Evolutionary conservation across 64 coral and sea anemone genomes (phyloP), one percentile per base, ranked within the genome.

Genomic region (Montipora cactus): DNA sequence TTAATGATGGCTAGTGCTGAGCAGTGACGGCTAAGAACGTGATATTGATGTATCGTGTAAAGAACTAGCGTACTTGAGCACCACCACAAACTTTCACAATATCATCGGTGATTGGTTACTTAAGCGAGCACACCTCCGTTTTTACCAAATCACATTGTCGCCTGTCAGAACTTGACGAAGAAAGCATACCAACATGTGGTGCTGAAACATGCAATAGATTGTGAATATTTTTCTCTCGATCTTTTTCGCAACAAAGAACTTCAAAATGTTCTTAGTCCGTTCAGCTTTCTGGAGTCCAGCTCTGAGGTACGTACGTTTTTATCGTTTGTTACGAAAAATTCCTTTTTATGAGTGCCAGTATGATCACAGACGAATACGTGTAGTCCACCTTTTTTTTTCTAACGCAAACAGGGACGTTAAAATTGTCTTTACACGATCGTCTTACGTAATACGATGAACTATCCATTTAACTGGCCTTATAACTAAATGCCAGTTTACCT

Each of bases 271-370:
- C 10, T 19, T 46, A 5, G 66, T 47, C n/a, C 82, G 82, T 1
- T 20, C 82, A 22, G 64, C 44, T 86, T 22, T 86, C 46, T 71
- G 82, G 45, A 86, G 82, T 86, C 82, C 68, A 86, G 45, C 45
- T 8, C n/a, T 70, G 45, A 86, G 82, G 82, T 86, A 86, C 49
- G 82, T 12, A 86, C 49, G 82, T 12, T 86, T 49, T 11, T 6
- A 46, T 72, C 19, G 46, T 50, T 50, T 50, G 7, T 11, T 72
- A 19, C 8, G 5, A 12, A 7, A 19, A 8, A 5, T 19, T 50
- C 19, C 4, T 47, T 8, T 68, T n/a, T 61, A 1, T 10, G 53
- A 22, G 18, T 5, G 68, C n/a, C 4, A 21, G 20, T 7, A n/a
- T n/a, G 18, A 5, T 15, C 14, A 64, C 14, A 2, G 37, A 37